These are phyloP conservation scores for Metopolophium dirhodum DNA, from an alignment of 1,140 invertebrate species.

Conservation along the genomic window DNA sequence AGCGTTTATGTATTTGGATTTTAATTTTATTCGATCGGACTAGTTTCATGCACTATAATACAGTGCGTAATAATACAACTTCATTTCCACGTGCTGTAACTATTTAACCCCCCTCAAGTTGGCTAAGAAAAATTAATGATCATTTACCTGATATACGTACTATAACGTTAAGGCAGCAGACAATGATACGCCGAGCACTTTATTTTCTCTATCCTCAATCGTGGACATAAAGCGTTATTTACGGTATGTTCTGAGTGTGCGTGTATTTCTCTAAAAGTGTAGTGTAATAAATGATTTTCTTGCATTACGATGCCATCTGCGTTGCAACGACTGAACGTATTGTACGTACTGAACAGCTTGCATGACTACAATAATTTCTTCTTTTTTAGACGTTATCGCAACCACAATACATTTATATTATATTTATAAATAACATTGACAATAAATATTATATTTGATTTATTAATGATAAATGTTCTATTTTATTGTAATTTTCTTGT, in stretches of 20 bases:
- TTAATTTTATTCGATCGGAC: neutral
- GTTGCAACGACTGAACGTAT: neutral
- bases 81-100: neutral
- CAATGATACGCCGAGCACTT: neutral
- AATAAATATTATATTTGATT: neutral
- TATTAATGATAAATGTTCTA: neutral
- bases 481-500: neutral
- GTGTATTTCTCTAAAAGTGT: constrained; percentile 10
- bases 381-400: neutral
- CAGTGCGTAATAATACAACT: neutral
- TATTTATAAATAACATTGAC: neutral
- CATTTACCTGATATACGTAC: neutral
- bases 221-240: constrained; percentile 22
- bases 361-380: neutral
- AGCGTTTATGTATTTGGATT: neutral
- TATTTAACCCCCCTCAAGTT: neutral
- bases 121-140: constrained; percentile 31
- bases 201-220: constrained; percentile 30
- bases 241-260: neutral
- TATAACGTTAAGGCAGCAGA: neutral
- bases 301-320: neutral
- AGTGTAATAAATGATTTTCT: constrained; percentile 26
- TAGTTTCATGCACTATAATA: neutral
- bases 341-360: neutral
- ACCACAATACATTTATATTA: neutral